phyloP scores from a whole-genome alignment of 92 coral and sea anemone species.

The Galaxea fascicularis region DNA sequence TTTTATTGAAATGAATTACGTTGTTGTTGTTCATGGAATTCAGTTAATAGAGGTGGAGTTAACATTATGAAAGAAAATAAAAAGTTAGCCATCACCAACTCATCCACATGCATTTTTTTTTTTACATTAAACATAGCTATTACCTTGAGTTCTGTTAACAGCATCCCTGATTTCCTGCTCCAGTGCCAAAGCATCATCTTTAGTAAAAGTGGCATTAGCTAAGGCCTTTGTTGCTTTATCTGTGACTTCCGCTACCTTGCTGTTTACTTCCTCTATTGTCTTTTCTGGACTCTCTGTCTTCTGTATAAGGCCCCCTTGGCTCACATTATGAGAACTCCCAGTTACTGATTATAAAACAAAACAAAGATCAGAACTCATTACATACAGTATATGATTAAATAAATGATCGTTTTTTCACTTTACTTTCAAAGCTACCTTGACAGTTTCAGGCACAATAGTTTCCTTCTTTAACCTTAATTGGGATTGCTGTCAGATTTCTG shows the following conservation, averaged over 20 bases:
- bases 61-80: too few species aligned
- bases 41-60: too few species aligned
- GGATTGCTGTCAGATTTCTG: too few species aligned
- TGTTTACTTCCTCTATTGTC: conserved; percentile 24
- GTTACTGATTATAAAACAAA: not conserved
- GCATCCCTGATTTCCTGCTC: conserved; percentile 78
- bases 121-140: not conserved
- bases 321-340: not conserved
- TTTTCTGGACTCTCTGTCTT: conserved; percentile 47
- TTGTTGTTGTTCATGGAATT: too few species aligned
- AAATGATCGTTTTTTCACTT: not conserved
- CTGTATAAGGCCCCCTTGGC: conserved; percentile 25
- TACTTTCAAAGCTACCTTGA: not conserved
- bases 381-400: too few species aligned
- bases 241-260: conserved; percentile 17
- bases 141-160: conserved; percentile 77
- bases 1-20: too few species aligned
- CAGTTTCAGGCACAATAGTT: too few species aligned
- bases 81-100: too few species aligned
- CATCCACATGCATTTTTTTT: too few species aligned
- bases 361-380: not conserved
- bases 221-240: conserved; percentile 45
- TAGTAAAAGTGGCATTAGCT: conserved; percentile 55
- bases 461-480: too few species aligned
- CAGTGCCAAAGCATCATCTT: conserved; percentile 69